Evolutionary conservation across 2,113 vertebrate genomes (phyloP), one percentile per base, ranked within the genome.

Genomic region (Salvelinus alpinus): DNA sequence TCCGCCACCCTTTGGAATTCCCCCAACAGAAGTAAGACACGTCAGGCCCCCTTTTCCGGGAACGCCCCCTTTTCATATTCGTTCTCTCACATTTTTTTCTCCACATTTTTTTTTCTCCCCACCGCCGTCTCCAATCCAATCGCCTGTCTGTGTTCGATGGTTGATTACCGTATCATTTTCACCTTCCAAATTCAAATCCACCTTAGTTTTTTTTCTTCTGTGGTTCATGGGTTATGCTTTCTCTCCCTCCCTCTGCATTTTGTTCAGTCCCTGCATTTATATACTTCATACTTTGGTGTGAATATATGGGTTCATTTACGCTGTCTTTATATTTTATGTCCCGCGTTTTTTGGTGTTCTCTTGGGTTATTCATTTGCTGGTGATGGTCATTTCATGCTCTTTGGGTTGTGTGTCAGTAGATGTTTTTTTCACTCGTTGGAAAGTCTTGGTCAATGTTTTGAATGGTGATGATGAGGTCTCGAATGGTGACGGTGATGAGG

Each of bases 1-100:
- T 99, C 98, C 4, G 97, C 97, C 92, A 99, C 98, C 80, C 95
- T 99, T 91, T 99, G 98, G 98, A 99, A 95, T 93, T 97, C 98
- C 86, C 98, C 98, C 93, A 96, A 94, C 96, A 97, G 96, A 99
- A 99, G 97, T 99, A 99, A 98, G 98, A 90, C 93, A 78, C 76
- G 78, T 9, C 38, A 44, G 38, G 38, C 51, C 51, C 14, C 1
- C 51, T 54, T 4, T 54, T 77, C 74, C 87, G 85, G 70, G 24
- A 22, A 76, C 75, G 82, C 77, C 79, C 85, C 88, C 81, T 71
- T 72, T 77, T 70, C 73, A 66, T 77, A 74, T 85, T 83, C 86
- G 84, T 88, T 83, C 77, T 3, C 68, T 79, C 74, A 75, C 80
- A 80, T 76, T 64, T 85, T 70, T 76, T 74, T 72, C 75, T 72